Conservation (phyloP, 2,888 invertebrate species). For the Liodrosophila aerea region DNA sequence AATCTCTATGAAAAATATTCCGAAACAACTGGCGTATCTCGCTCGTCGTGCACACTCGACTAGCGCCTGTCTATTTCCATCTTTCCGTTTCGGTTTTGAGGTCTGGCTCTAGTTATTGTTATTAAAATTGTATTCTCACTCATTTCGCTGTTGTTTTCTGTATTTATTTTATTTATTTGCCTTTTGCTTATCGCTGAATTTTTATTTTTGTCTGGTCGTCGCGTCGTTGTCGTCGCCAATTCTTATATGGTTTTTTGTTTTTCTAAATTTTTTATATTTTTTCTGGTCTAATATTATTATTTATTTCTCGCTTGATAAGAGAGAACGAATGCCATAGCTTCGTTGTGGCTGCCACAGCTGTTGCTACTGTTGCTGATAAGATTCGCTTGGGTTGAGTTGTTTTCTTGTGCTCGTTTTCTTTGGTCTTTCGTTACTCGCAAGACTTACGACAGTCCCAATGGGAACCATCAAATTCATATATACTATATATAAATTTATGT, state of each 20-base stretch:
- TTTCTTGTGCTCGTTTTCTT: constrained; percentile 1
- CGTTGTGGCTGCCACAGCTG: constrained; percentile 9
- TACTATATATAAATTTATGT: constrained; percentile 3
- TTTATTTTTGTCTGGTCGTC: constrained; percentile 39
- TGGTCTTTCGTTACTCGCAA: constrained; percentile 3
- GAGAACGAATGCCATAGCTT: constrained; percentile 49
- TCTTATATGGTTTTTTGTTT: constrained; percentile 4
- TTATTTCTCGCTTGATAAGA: constrained; percentile 49
- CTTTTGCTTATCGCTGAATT: constrained; percentile 46
- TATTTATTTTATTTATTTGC: constrained; percentile 18
- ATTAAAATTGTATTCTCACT: constrained; percentile 27
- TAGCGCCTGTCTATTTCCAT: constrained; percentile 6
- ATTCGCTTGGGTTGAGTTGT: constrained; percentile 9
- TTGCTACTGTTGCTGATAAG: constrained; percentile 41
- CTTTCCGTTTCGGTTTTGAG: constrained; percentile 21
- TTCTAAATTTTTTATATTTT: constrained; percentile 19
- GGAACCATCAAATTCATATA: not conserved
- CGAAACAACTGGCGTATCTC: not conserved
- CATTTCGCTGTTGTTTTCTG: constrained; percentile 10
- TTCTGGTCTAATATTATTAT: constrained; percentile 25
- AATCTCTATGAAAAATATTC: too few species aligned
- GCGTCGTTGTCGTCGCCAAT: constrained; percentile 30
- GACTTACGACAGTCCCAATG: constrained; percentile 34
- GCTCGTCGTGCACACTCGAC: not conserved
- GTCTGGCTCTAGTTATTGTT: constrained; percentile 34